phyloP scores from a whole-genome alignment of 2,888 invertebrate species.

The Watsonalla binaria region DNA sequence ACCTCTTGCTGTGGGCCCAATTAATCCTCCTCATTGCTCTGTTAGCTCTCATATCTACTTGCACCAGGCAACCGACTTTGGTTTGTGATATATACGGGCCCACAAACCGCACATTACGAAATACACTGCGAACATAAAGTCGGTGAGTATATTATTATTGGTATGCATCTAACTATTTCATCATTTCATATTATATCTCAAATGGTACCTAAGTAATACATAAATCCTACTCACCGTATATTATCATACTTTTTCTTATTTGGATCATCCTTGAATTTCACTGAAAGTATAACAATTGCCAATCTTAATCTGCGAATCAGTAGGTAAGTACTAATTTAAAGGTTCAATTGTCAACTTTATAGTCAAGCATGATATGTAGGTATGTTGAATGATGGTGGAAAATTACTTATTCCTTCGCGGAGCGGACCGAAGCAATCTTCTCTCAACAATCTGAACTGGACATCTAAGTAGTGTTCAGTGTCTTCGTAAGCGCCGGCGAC shows the following conservation, averaged over 20 bases:
- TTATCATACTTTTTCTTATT: constrained; percentile 49
- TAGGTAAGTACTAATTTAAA: too few species aligned
- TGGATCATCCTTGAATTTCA: constrained; percentile 20
- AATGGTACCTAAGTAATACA: too few species aligned
- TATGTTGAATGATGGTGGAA: neutral
- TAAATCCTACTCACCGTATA: constrained; percentile 44
- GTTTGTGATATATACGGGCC: constrained; percentile 48
- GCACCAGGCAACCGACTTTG: constrained; percentile 50
- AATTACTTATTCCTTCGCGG: constrained; percentile 79
- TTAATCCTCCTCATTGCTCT: constrained; percentile 50
- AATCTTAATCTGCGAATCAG: too few species aligned
- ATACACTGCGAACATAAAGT: constrained; percentile 44
- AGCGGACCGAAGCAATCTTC: constrained; percentile 89
- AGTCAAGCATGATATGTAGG: too few species aligned
- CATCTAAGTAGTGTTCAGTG: constrained; percentile 86
- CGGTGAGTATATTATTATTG: neutral
- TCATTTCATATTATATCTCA: neutral
- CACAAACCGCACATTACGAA: constrained; percentile 57
- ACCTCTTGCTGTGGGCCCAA: constrained; percentile 71
- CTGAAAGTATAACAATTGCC: neutral
- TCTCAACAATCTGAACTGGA: constrained; percentile 85
- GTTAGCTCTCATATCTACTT: constrained; percentile 37
- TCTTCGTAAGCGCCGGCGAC: constrained; percentile 79
- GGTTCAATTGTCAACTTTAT: too few species aligned
- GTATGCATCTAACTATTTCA: neutral